These are phyloP conservation scores for Xanthia icteritia DNA, from an alignment of 2,888 invertebrate genomes.

Conservation along the genomic window DNA sequence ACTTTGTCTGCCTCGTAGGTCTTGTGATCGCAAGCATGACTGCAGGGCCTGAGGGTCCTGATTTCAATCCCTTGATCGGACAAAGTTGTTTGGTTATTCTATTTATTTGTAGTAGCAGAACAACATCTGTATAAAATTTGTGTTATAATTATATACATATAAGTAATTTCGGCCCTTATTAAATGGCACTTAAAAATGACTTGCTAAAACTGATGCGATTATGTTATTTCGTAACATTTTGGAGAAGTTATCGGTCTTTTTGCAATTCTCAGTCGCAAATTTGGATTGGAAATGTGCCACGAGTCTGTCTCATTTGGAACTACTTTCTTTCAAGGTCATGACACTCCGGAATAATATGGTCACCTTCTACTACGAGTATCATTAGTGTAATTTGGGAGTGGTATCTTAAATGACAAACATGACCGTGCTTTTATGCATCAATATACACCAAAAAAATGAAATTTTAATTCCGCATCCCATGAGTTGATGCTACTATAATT, in stretches of 20 bases:
- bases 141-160: too few relatives aligned
- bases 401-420: not conserved
- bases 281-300: slow-evolving; percentile 36
- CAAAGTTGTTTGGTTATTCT: not conserved
- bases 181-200: not conserved
- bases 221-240: slow-evolving; percentile 4
- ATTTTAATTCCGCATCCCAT: too few relatives aligned
- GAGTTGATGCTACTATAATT: not conserved
- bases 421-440: not conserved
- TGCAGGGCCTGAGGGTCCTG: not conserved
- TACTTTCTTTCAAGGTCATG: slow-evolving; percentile 36
- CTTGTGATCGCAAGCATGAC: not conserved
- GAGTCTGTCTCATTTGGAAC: slow-evolving; percentile 32
- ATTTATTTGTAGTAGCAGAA: not conserved
- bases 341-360: not conserved
- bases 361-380: slow-evolving; percentile 30
- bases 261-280: not conserved
- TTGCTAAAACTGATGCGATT: too few relatives aligned
- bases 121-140: not conserved
- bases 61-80: not conserved
- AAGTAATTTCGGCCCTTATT: not conserved
- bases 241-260: not conserved
- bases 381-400: not conserved
- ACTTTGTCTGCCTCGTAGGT: not conserved
- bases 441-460: not conserved